Conservation (phyloP, 2,888 invertebrate species). For the Aethes cnicana region DNA sequence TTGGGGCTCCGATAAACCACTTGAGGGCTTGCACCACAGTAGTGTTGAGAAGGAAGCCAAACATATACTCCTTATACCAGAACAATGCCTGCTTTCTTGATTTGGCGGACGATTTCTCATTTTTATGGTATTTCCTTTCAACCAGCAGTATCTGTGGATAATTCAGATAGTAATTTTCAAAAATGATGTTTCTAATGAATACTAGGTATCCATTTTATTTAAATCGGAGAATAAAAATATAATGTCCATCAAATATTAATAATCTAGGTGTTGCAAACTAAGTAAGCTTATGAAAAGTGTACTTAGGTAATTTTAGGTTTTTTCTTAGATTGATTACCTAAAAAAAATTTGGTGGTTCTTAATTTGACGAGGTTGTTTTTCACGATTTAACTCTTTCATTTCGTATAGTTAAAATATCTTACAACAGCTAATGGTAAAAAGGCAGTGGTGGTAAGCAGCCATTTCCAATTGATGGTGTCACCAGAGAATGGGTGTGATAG, state of each 20-base stretch:
- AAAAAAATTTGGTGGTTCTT: too few relatives aligned
- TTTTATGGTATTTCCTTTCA: slow-evolving; percentile 52
- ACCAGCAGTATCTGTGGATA: slow-evolving; percentile 64
- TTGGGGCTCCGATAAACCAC: slow-evolving; percentile 85
- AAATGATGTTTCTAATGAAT: too few relatives aligned
- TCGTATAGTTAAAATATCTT: too few relatives aligned
- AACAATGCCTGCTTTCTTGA: slow-evolving; percentile 56
- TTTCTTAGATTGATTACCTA: too few relatives aligned
- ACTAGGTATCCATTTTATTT: background rate
- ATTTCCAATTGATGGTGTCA: slow-evolving; percentile 84
- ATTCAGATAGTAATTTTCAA: too few relatives aligned
- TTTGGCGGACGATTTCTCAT: slow-evolving; percentile 42
- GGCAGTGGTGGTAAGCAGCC: slow-evolving; percentile 76
- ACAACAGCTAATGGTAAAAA: slow-evolving; percentile 82
- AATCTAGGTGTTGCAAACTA: too few relatives aligned
- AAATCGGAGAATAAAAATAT: too few relatives aligned
- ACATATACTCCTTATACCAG: slow-evolving; percentile 85
- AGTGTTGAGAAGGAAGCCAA: slow-evolving; percentile 83
- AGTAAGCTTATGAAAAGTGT: too few relatives aligned
- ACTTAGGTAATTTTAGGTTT: too few relatives aligned
- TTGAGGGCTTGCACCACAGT: slow-evolving; percentile 83
- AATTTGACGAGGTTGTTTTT: too few relatives aligned
- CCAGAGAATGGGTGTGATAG: slow-evolving; percentile 85
- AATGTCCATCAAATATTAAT: too few relatives aligned
- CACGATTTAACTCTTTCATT: too few relatives aligned